Evolutionary conservation across 2,113 vertebrate species (phyloP), one percentile per base, ranked within the genome.

Genomic region (Campylomormyrus numenius): DNA sequence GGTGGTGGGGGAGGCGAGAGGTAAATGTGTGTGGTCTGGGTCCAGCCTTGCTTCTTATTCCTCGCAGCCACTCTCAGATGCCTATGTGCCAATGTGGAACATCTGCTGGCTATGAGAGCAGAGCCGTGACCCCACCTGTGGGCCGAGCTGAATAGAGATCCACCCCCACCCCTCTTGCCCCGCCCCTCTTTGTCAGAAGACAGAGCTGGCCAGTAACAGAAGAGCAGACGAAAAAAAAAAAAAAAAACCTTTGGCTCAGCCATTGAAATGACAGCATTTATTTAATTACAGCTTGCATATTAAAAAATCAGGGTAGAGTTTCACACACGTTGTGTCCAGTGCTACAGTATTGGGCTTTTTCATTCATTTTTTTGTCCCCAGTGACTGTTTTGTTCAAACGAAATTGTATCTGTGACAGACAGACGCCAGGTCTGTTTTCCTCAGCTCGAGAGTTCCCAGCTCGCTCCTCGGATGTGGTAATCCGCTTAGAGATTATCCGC

Each of bases 401-500:
- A 24, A 62, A n/a, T 15, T 46, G 52, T 35, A 62, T 88, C n/a
- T 21, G 19, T 56, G 21, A 58, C 3, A 10, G 35, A 58, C 35
- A 35, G 31, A 45, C 0, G n/a, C 24, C 49, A 42, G 2, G 87
- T 53, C 56, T 66, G 19, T 62, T 45, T 62, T 56, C n/a, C 53
- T 62, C 19, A 88, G 39, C 56, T 46, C 19, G 6, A 62, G 87
- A 50, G 17, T 21, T 46, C 39, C 42, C 53, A n/a, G 53, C 56
- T 24, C 15, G 52, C 53, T 88, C 3, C 53, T 39, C 24, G 6
- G 56, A 88, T 87, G n/a, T 53, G n/a, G 6, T 87, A 87, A 87
- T 87, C 85, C 50, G 48, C 50, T 87, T 87, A 87, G 85, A 87
- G 85, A 56, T 56, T 87, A 87, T 35, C 85, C 27, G 8, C 27